Conservation (phyloP, 1,140 invertebrate species). For the Phocides pigmalion region DNA sequence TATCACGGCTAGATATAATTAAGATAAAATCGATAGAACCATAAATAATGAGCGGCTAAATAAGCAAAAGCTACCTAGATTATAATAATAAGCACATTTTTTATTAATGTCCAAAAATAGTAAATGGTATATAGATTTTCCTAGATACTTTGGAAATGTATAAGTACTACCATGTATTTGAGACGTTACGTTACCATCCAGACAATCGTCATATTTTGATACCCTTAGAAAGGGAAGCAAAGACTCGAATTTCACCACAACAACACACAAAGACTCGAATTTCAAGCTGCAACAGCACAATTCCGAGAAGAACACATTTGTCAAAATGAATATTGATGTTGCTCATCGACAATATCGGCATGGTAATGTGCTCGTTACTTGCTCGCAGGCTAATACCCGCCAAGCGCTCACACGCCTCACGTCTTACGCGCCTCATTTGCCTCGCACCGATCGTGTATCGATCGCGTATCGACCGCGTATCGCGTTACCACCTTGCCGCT, state of each 20-base stretch:
- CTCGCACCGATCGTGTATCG: too few relatives aligned
- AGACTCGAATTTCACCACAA: conserved; percentile 23
- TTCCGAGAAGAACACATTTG: conserved; percentile 29
- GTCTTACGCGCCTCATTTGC: too few relatives aligned
- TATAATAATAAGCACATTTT: too few relatives aligned
- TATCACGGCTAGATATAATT: too few relatives aligned
- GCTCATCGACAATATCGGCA: conserved; percentile 11
- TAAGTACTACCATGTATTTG: too few relatives aligned
- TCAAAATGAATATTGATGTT: conserved; percentile 23
- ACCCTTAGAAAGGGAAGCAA: background rate
- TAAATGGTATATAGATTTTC: too few relatives aligned
- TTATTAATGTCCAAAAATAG: too few relatives aligned
- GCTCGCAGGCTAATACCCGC: conserved; percentile 7
- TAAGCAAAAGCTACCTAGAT: too few relatives aligned
- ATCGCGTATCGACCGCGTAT: background rate
- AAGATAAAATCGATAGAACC: too few relatives aligned
- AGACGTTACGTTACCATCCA: too few relatives aligned
- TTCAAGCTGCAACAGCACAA: conserved; percentile 12
- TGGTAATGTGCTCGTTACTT: conserved; percentile 18
- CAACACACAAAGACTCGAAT: conserved; percentile 21
- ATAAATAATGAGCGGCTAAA: too few relatives aligned
- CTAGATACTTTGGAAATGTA: too few relatives aligned
- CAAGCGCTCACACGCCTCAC: conserved; percentile 5
- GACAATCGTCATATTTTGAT: background rate
- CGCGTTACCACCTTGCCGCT: background rate